A percentile compares a stretch with the other conserved stretches of the same genome.
These are phyloP conservation scores for Collichthys lucidus DNA, from an alignment of 2,113 vertebrate genomes.

Conservation along the genomic window DNA sequence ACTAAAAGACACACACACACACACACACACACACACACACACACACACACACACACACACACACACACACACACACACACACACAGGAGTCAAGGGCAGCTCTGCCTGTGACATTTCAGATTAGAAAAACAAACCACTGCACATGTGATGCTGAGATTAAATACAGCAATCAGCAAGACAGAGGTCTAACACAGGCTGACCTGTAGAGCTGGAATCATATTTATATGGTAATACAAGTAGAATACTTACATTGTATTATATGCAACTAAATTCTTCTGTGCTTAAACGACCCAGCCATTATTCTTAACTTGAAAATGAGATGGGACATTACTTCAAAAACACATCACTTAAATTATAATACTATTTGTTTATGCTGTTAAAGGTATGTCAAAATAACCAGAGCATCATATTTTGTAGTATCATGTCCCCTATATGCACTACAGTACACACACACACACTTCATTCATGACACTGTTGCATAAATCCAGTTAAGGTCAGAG, in stretches of 20 bases:
- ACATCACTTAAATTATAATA: neutral
- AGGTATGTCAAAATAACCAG: neutral
- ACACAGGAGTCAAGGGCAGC: conserved; percentile 1
- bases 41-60: neutral
- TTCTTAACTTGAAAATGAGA: neutral
- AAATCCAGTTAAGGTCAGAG: neutral
- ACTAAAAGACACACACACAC: neutral
- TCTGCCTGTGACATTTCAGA: conserved; percentile 52
- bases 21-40: neutral
- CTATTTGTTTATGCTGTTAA: neutral
- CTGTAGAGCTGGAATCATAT: neutral
- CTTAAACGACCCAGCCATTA: neutral
- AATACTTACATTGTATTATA: too few species aligned
- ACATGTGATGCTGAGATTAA: neutral
- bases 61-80: neutral
- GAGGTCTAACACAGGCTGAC: neutral
- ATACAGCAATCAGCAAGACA: neutral
- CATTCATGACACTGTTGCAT: neutral
- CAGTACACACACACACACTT: neutral
- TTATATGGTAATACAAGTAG: neutral
- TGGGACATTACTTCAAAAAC: neutral
- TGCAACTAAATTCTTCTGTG: too few species aligned
- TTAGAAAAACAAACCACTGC: conserved; percentile 27
- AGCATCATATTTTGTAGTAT: neutral
- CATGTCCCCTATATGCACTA: neutral